Evolutionary conservation across 2,888 invertebrate species (phyloP).

Genomic region (Scelioninae gen. 1): DNA sequence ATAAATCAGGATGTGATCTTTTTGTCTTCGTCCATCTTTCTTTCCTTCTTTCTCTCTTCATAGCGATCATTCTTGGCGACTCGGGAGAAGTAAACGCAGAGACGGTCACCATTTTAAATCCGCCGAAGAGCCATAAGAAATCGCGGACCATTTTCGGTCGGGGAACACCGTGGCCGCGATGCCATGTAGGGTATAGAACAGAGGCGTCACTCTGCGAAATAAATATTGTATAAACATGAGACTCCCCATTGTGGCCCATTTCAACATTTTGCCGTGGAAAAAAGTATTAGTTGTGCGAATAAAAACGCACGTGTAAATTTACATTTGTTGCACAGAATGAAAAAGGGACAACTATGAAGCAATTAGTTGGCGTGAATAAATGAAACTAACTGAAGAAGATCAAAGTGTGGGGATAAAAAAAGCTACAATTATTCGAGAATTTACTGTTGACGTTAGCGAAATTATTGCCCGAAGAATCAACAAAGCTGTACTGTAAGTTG

Average conservation of each 20-base stretch:
- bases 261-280: constrained; percentile 7
- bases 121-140: constrained; percentile 75
- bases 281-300: constrained; percentile 10
- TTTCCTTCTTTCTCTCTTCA: constrained; percentile 59
- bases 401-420: constrained; percentile 23
- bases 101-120: constrained; percentile 74
- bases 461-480: constrained; percentile 14
- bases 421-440: constrained; percentile 26
- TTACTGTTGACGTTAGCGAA: constrained; percentile 14
- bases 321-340: too few relatives aligned
- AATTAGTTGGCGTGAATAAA: constrained; percentile 19
- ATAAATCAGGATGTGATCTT: constrained; percentile 78
- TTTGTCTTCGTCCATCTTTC: constrained; percentile 64
- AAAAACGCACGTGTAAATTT: constrained; percentile 34
- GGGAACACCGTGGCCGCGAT: constrained; percentile 74
- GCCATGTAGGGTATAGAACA: constrained; percentile 77
- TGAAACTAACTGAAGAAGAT: constrained; percentile 24
- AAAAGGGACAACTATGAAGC: constrained; percentile 7
- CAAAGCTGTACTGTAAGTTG: constrained; percentile 15
- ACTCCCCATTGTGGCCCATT: constrained; percentile 49
- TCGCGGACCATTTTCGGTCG: constrained; percentile 79
- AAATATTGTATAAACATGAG: constrained; percentile 68
- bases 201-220: constrained; percentile 77
- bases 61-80: constrained; percentile 77
- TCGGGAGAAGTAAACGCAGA: constrained; percentile 60